Percentiles rank a stretch among this genome's conserved stretches.
Evolutionary conservation across 2,888 invertebrate genomes (phyloP).

Genomic region (Adelognathus sp.): DNA sequence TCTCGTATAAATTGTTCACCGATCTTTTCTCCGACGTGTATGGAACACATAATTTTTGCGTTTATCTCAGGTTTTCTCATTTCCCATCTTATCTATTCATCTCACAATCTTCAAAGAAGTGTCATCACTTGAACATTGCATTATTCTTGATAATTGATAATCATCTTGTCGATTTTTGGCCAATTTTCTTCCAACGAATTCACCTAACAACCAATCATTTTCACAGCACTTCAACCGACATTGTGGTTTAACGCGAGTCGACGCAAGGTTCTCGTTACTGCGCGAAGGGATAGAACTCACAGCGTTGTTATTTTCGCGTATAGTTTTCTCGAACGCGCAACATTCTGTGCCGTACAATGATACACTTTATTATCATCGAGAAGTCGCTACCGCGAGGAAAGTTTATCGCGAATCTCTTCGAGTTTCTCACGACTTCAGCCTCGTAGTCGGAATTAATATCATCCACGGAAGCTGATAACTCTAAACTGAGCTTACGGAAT

Average conservation of each 20-base stretch:
- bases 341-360: conserved; percentile 19
- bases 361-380: conserved; percentile 25
- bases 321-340: conserved; percentile 1
- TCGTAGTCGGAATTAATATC: not conserved
- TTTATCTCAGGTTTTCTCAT: not conserved
- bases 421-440: not conserved
- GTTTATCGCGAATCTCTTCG: conserved; percentile 7
- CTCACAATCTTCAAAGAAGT: not conserved
- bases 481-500: conserved; percentile 22
- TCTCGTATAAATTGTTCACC: no score
- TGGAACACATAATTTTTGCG: no score
- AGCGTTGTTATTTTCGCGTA: not conserved
- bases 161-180: not conserved
- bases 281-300: not conserved
- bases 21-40: no score
- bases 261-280: not conserved
- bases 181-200: not conserved
- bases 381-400: not conserved
- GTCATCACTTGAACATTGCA: not conserved
- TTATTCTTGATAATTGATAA: not conserved
- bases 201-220: no score
- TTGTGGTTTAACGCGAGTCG: no score
- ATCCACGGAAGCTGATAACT: not conserved
- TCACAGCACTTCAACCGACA: no score
- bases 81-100: not conserved